These are phyloP conservation scores for Limanda limanda DNA, from an alignment of 2,113 vertebrate genomes.

Conservation along the genomic window DNA sequence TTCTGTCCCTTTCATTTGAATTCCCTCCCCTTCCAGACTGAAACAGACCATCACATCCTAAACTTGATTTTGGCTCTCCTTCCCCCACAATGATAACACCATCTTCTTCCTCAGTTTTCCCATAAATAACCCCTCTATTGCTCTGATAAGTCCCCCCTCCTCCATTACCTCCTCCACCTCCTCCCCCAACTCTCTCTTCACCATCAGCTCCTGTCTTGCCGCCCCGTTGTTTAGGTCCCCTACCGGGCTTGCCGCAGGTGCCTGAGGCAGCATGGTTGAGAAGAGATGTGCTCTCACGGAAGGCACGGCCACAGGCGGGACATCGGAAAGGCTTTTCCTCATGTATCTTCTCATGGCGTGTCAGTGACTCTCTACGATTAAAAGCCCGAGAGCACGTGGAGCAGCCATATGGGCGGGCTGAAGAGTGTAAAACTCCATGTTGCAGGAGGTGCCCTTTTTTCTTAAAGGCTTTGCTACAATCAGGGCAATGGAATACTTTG, in stretches of 20 bases:
- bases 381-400: conserved; percentile 91
- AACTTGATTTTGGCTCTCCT: conserved; percentile 77
- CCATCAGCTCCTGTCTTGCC: conserved; percentile 81
- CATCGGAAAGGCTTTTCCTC: conserved; percentile 90
- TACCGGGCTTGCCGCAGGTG: conserved; percentile 86
- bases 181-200: conserved; percentile 81
- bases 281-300: conserved; percentile 91
- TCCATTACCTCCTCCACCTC: conserved; percentile 78
- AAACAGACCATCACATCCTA: conserved; percentile 82
- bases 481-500: conserved; percentile 86
- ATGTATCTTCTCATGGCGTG: conserved; percentile 95
- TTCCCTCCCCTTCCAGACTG: conserved; percentile 80
- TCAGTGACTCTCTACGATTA: conserved; percentile 94
- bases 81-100: conserved; percentile 81
- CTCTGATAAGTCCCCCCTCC: conserved; percentile 84
- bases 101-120: conserved; percentile 83
- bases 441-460: conserved; percentile 96
- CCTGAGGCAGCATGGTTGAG: conserved; percentile 92
- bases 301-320: conserved; percentile 90
- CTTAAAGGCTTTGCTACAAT: conserved; percentile 95
- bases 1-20: conserved; percentile 82
- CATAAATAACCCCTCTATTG: conserved; percentile 81
- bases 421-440: conserved; percentile 94
- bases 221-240: conserved; percentile 81
- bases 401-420: conserved; percentile 92